Evolutionary conservation across 2,888 invertebrate genomes (phyloP).

Genomic region (Drosophila setosimentum): DNA sequence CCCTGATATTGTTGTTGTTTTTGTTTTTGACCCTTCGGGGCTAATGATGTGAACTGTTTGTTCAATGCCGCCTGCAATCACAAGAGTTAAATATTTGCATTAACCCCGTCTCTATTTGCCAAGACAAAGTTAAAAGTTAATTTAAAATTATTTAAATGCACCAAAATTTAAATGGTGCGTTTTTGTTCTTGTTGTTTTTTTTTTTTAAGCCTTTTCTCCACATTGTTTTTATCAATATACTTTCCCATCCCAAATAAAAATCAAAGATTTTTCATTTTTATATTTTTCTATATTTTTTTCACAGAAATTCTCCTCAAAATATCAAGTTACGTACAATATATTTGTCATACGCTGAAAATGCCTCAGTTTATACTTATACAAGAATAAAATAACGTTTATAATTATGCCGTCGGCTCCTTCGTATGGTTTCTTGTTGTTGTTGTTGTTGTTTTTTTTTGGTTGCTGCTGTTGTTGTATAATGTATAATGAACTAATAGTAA

Average conservation of each 20-base stretch:
- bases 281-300: slow-evolving; percentile 76
- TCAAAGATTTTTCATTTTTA: slow-evolving; percentile 49
- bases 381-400: slow-evolving; percentile 76
- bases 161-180: slow-evolving; percentile 14
- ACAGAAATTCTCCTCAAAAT: slow-evolving; percentile 84
- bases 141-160: slow-evolving; percentile 60
- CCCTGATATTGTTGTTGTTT: slow-evolving; percentile 25
- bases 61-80: slow-evolving; percentile 65
- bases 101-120: slow-evolving; percentile 7
- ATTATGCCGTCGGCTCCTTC: slow-evolving; percentile 58
- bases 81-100: slow-evolving; percentile 47
- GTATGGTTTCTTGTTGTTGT: slow-evolving; percentile 19
- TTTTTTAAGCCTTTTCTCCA: not conserved
- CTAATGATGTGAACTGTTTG: slow-evolving; percentile 77
- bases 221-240: not conserved
- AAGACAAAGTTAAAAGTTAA: slow-evolving; percentile 64
- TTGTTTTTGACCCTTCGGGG: slow-evolving; percentile 48
- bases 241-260: slow-evolving; percentile 57
- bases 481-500: slow-evolving; percentile 59
- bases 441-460: slow-evolving; percentile 41
- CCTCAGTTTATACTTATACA: slow-evolving; percentile 77
- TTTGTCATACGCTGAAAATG: slow-evolving; percentile 78
- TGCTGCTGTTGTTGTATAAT: slow-evolving; percentile 54
- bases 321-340: slow-evolving; percentile 84
- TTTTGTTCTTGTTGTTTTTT: too few relatives aligned